A percentile compares a stretch with the other conserved stretches of the same genome.
Conservation (phyloP, 2,113 vertebrate species). For the Lampris megalopsis region DNA sequence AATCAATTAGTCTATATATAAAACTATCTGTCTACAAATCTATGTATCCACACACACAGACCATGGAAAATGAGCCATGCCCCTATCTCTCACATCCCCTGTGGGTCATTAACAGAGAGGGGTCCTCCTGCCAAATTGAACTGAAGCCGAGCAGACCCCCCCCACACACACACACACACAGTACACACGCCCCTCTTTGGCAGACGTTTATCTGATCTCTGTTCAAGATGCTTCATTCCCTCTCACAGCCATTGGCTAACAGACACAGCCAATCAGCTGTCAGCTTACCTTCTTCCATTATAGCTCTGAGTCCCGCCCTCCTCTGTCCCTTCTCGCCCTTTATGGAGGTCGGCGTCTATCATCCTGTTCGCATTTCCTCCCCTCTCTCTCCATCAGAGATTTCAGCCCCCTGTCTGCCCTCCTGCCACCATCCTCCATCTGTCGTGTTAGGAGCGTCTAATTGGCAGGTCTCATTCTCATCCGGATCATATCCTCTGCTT, state of each 20-base stretch:
- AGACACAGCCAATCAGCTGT: slow-evolving; percentile 72
- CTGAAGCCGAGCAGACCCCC: slow-evolving; percentile 80
- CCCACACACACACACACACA: slow-evolving; percentile 42
- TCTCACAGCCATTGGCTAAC: slow-evolving; percentile 67
- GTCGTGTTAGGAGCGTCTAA: slow-evolving; percentile 48
- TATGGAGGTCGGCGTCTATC: slow-evolving; percentile 20
- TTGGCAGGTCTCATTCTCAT: background rate
- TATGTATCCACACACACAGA: slow-evolving; percentile 12
- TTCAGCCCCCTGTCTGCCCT: background rate
- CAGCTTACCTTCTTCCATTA: slow-evolving; percentile 43
- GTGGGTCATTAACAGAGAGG: slow-evolving; percentile 78
- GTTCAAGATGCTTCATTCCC: slow-evolving; percentile 80
- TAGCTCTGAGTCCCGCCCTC: slow-evolving; percentile 22
- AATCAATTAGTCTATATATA: too few relatives aligned
- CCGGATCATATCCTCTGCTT: background rate
- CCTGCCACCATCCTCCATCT: slow-evolving; percentile 48
- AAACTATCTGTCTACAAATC: slow-evolving; percentile 3
- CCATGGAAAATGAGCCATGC: slow-evolving; percentile 64
- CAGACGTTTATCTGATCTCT: slow-evolving; percentile 75
- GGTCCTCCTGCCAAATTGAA: slow-evolving; percentile 82
- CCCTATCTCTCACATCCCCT: slow-evolving; percentile 74
- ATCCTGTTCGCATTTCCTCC: slow-evolving; percentile 20
- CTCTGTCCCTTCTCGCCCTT: slow-evolving; percentile 15
- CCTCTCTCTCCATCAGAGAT: slow-evolving; percentile 31
- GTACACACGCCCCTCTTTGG: background rate